Percentiles rank a stretch among this genome's conserved stretches.
Evolutionary conservation across 2,113 vertebrate genomes (phyloP).

Genomic region (Ploceus nigricollis): DNA sequence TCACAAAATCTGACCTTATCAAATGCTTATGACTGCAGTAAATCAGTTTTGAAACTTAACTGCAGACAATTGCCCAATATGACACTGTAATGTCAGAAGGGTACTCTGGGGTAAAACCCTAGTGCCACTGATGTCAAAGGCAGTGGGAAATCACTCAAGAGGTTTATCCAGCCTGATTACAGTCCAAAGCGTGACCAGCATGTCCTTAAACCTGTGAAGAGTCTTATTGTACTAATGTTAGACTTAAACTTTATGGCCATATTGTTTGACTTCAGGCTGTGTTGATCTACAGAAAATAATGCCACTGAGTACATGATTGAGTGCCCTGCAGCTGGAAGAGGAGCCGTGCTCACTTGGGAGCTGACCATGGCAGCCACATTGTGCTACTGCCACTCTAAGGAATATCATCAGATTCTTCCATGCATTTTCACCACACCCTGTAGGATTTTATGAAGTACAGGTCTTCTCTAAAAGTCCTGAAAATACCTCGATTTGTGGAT

Average conservation of each 20-base stretch:
- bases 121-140: neutral
- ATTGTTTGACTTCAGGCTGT: neutral
- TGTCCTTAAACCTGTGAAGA: neutral
- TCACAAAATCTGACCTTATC: neutral
- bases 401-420: neutral
- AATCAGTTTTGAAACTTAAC: neutral
- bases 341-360: accelerated
- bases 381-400: neutral
- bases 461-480: neutral
- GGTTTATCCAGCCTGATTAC: neutral
- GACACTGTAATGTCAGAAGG: neutral
- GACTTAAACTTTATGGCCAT: neutral
- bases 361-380: neutral
- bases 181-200: neutral
- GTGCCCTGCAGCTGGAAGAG: neutral
- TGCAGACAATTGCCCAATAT: neutral
- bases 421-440: neutral
- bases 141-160: neutral
- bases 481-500: neutral
- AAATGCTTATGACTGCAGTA: neutral
- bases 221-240: neutral
- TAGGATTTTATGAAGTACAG: neutral
- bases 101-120: neutral
- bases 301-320: neutral
- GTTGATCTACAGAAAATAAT: neutral